Evolutionary conservation across 2,113 vertebrate genomes (phyloP).

Genomic region (Suricata suricatta): DNA sequence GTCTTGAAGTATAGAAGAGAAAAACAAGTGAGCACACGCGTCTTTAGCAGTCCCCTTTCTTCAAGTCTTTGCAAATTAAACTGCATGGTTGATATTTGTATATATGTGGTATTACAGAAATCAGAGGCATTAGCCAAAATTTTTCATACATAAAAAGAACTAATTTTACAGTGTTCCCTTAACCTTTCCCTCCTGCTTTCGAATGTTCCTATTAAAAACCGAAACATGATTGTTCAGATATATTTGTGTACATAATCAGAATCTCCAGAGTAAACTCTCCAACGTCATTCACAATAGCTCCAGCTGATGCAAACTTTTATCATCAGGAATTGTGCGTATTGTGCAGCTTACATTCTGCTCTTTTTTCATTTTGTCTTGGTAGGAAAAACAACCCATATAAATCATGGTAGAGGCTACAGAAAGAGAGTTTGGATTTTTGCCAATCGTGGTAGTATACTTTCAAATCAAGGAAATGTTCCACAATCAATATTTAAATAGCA

Average conservation of each 20-base stretch:
- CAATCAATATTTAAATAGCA: constrained; percentile 71
- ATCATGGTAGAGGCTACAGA: constrained; percentile 23
- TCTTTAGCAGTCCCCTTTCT: not conserved
- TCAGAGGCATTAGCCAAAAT: not conserved
- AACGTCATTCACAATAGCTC: not conserved
- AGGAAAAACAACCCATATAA: not conserved
- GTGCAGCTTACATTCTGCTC: not conserved
- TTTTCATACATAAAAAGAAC: not conserved
- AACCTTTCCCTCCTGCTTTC: not conserved
- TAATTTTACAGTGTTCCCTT: not conserved
- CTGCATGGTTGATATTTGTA: not conserved
- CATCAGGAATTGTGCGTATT: not conserved
- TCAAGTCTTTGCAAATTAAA: not conserved
- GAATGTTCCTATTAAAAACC: not conserved
- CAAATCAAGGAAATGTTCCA: constrained; percentile 66
- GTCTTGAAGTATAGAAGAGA: not conserved
- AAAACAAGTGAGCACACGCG: not conserved
- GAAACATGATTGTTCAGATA: not conserved
- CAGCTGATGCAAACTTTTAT: not conserved
- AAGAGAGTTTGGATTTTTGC: constrained; percentile 47
- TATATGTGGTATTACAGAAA: not conserved
- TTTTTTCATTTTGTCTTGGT: constrained; percentile 42
- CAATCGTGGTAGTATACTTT: constrained; percentile 35
- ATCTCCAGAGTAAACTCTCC: not conserved
- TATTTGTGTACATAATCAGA: not conserved